Evolutionary conservation across 2,888 invertebrate species (phyloP), one percentile per base, ranked within the genome.

Genomic region (Silvanus unidentatus): DNA sequence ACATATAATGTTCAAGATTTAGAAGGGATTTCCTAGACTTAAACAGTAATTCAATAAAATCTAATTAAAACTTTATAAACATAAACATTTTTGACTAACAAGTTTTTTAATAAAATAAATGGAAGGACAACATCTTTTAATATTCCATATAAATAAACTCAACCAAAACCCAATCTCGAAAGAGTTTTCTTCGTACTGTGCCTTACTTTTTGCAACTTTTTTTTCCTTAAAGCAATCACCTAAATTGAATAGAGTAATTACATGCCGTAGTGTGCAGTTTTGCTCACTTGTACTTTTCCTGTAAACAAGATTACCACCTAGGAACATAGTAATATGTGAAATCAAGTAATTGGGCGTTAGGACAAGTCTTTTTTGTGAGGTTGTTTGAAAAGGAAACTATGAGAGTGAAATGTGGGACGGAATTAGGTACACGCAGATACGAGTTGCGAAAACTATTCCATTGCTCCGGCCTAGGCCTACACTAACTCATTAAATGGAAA

Each of bases 281-380:
- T 22, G 8, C 42, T 14, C 39, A 39, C 45, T 13, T 44, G 29
- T 45, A 32, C 41, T 39, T 39, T 45, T 43, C 39, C 28, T 15
- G 37, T 16, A 13, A 37, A 47, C 34, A n/a, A 45, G 43, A 49
- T 47, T 45, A 47, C 50, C 40, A 14, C 40, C 32, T 22, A 22
- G 22, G 8, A 22, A 5, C 22, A 22, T 22, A 22, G 22, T 22
- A 22, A 48, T 48, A 48, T 46, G 44, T 48, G 44, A 35, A 46
- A 48, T 48, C 41, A 50, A 32, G 44, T 47, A 49, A 52, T 49
- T 45, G 41, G 44, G 43, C 22, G 22, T 22, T 22, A 22, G 22
- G 8, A 8, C 22, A 22, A 8, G 22, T 22, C 22, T 8, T 8
- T 22, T 22, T 22, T 22, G 3, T 12, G 9, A 28, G 39, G 22